phyloP scores from a whole-genome alignment of 2,797 vertebrate species.

The Columba guinea region DNA sequence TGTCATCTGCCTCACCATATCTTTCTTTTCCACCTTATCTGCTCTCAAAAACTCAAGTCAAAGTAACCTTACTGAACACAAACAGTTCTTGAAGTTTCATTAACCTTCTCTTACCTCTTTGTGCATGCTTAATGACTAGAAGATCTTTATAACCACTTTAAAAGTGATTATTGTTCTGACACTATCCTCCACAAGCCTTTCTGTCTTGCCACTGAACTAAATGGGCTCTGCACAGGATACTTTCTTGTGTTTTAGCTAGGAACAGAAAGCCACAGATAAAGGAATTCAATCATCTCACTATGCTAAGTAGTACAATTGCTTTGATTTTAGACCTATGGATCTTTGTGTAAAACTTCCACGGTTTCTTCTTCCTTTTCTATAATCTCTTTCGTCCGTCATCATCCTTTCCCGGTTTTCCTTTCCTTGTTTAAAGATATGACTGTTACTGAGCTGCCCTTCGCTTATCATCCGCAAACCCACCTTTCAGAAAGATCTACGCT shows the following conservation, averaged over 20 bases:
- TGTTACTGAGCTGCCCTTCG: slow-evolving; percentile 2
- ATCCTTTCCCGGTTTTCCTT: not conserved
- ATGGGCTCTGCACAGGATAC: not conserved
- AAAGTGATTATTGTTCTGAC: slow-evolving; percentile 20
- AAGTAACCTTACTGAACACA: slow-evolving; percentile 1
- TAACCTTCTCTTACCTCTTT: slow-evolving; percentile 18
- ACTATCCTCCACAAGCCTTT: not conserved
- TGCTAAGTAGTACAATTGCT: not conserved
- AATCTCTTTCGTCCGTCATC: accelerated
- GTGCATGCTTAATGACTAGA: not conserved
- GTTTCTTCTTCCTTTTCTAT: not conserved
- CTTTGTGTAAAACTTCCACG: not conserved
- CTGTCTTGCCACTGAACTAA: not conserved
- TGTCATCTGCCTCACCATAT: not conserved
- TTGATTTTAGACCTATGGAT: not conserved
- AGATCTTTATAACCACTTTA: slow-evolving; percentile 25
- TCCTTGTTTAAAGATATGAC: not conserved
- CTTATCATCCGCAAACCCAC: slow-evolving; percentile 12
- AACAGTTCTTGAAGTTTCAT: slow-evolving; percentile 44
- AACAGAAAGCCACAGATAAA: not conserved
- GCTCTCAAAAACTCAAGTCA: slow-evolving; percentile 7
- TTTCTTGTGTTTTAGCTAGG: not conserved
- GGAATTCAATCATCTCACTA: not conserved
- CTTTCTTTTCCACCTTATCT: slow-evolving; percentile 24
- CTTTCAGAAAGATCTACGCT: slow-evolving; percentile 32